These are phyloP conservation scores for Dynastes tityus DNA, from an alignment of 2,888 invertebrate genomes.

Conservation along the genomic window DNA sequence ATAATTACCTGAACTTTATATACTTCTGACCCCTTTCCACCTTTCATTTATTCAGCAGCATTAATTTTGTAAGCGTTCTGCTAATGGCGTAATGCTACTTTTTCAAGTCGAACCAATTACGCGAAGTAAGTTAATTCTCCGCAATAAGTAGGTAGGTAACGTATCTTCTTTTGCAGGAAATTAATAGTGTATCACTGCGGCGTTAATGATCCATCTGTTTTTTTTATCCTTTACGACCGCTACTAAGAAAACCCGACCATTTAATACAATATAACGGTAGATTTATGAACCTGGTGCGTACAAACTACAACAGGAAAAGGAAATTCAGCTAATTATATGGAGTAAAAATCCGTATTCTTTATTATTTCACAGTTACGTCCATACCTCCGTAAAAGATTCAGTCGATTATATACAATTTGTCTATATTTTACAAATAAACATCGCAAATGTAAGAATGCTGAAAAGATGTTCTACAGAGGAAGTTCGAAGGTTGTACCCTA, in stretches of 20 bases:
- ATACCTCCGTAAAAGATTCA: background rate
- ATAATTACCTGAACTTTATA: background rate
- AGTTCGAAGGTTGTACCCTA: no score
- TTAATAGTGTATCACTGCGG: constrained; percentile 39
- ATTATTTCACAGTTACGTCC: constrained; percentile 30
- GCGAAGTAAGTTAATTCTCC: constrained; percentile 18
- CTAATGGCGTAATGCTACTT: constrained; percentile 11
- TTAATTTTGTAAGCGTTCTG: constrained; percentile 12
- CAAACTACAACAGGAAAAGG: constrained; percentile 47
- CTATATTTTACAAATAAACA: no score
- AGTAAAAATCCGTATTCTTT: constrained; percentile 46
- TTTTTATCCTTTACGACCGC: constrained; percentile 7
- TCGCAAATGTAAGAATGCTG: no score
- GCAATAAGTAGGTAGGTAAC: constrained; percentile 29
- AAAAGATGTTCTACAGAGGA: no score
- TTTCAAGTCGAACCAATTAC: constrained; percentile 14
- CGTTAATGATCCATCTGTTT: constrained; percentile 37
- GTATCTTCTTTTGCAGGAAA: constrained; percentile 37
- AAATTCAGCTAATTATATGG: constrained; percentile 49
- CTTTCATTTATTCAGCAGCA: background rate
- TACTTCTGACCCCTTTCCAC: background rate
- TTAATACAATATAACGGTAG: constrained; percentile 43
- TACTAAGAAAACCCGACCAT: constrained; percentile 26
- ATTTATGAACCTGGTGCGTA: constrained; percentile 42
- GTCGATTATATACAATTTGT: no score